Conservation (phyloP, 2,113 vertebrate species). For the Nothobranchius furzeri region DNA sequence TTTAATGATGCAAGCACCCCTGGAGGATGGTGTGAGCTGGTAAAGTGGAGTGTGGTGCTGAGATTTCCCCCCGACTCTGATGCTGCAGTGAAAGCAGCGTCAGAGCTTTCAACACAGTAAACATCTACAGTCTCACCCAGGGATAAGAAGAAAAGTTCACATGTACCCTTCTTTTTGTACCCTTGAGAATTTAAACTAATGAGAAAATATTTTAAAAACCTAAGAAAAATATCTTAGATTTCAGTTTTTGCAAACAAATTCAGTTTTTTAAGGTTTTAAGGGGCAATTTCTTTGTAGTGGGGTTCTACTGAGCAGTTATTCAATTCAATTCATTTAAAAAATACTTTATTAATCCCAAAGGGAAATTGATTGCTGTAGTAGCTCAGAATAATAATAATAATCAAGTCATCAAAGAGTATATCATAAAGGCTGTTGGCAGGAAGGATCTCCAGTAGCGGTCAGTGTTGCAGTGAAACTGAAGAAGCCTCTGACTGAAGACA, state of each 20-base stretch:
- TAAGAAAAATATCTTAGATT: neutral
- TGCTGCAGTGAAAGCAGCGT: slow-evolving; percentile 40
- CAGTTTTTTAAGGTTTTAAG: neutral
- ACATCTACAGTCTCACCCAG: slow-evolving; percentile 34
- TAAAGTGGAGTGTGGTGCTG: slow-evolving; percentile 50
- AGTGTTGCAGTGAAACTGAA: too few relatives aligned
- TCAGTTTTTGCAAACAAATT: neutral
- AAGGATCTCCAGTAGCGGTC: too few relatives aligned
- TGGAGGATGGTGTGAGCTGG: slow-evolving; percentile 42
- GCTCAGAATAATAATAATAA: too few relatives aligned
- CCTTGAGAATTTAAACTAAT: slow-evolving; percentile 13
- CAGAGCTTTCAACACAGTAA: slow-evolving; percentile 32
- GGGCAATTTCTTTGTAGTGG: neutral
- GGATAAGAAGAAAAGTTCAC: slow-evolving; percentile 11
- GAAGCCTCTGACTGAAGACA: too few relatives aligned
- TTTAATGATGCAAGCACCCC: slow-evolving; percentile 49
- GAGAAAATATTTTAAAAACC: neutral
- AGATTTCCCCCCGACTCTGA: slow-evolving; percentile 44
- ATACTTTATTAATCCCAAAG: too few relatives aligned
- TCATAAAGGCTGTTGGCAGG: too few relatives aligned
- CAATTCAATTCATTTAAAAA: too few relatives aligned
- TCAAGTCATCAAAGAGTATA: too few relatives aligned
- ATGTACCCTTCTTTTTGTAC: slow-evolving; percentile 8
- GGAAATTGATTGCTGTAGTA: too few relatives aligned
- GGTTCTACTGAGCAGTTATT: neutral